Evolutionary conservation across 2,113 vertebrate species (phyloP).

Genomic region (Stomatorhinus ivindoensis): DNA sequence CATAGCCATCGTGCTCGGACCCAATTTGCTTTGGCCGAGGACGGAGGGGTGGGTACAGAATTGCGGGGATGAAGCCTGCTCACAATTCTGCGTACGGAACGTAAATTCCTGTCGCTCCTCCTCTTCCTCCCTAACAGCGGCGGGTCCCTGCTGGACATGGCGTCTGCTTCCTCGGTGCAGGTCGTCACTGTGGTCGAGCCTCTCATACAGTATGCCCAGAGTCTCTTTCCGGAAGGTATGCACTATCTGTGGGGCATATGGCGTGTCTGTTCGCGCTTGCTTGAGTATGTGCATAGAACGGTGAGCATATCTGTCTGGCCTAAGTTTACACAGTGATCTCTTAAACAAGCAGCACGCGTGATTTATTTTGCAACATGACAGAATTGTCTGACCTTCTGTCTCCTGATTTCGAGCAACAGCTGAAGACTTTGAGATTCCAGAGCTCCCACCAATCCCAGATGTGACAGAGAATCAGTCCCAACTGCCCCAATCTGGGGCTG

Average conservation of each 20-base stretch:
- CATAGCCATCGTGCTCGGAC: slow-evolving; percentile 92
- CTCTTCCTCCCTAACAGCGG: slow-evolving; percentile 54
- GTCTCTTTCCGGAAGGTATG: slow-evolving; percentile 84
- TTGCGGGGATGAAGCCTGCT: too few relatives aligned
- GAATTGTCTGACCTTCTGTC: not conserved
- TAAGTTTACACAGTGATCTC: not conserved
- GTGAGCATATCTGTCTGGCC: not conserved
- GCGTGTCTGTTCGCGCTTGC: not conserved
- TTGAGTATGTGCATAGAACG: not conserved
- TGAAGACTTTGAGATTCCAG: slow-evolving; percentile 56
- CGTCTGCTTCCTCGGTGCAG: slow-evolving; percentile 83
- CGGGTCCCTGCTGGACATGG: slow-evolving; percentile 71
- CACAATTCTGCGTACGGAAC: not conserved
- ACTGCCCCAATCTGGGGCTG: slow-evolving; percentile 22
- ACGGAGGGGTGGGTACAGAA: slow-evolving; percentile 64
- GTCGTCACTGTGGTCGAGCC: slow-evolving; percentile 83
- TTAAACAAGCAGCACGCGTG: not conserved
- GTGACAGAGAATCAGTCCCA: not conserved
- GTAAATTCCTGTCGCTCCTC: not conserved
- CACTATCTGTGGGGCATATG: too few relatives aligned
- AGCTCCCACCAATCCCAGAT: slow-evolving; percentile 31
- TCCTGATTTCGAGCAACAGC: slow-evolving; percentile 34
- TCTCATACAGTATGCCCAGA: slow-evolving; percentile 75
- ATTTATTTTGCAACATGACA: not conserved
- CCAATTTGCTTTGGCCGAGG: slow-evolving; percentile 86